phyloP scores from a whole-genome alignment of 2,113 vertebrate genomes.

The Tachysurus vachellii region DNA sequence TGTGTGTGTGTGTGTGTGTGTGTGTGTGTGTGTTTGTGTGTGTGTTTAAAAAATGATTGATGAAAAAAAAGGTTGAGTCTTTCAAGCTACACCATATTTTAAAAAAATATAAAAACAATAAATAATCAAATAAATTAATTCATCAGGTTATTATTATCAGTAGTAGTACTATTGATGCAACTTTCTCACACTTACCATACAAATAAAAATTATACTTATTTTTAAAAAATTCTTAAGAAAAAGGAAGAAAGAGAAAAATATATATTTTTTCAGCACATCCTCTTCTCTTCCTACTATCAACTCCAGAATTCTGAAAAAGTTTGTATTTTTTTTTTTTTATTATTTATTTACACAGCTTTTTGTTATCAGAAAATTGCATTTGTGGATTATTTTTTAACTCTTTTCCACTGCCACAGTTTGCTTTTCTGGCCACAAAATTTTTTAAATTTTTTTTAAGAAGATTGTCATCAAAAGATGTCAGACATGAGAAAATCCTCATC shows the following conservation, averaged over 20 bases:
- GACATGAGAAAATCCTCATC: not conserved
- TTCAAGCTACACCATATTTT: constrained; percentile 43
- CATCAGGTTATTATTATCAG: not conserved
- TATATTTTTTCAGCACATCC: not conserved
- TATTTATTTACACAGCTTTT: constrained; percentile 41
- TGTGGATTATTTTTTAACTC: not conserved
- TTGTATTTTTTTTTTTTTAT: constrained; percentile 34
- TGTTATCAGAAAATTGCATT: constrained; percentile 39
- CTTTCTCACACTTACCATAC: not conserved
- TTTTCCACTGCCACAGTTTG: not conserved
- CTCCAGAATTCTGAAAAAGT: constrained; percentile 43
- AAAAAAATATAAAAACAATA: not conserved
- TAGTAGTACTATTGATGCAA: not conserved
- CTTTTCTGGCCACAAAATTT: not conserved
- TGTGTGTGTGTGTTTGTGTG: not conserved
- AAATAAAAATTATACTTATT: no score
- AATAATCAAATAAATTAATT: constrained; percentile 6
- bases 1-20: not conserved
- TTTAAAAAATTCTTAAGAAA: not conserved
- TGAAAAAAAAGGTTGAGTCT: constrained; percentile 54
- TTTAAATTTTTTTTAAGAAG: not conserved
- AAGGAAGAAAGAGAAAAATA: constrained; percentile 3
- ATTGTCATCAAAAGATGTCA: not conserved
- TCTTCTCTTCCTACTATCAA: not conserved
- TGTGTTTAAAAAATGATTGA: not conserved